Conservation (phyloP, 1,140 invertebrate species). For the Leguminivora glycinivorella region DNA sequence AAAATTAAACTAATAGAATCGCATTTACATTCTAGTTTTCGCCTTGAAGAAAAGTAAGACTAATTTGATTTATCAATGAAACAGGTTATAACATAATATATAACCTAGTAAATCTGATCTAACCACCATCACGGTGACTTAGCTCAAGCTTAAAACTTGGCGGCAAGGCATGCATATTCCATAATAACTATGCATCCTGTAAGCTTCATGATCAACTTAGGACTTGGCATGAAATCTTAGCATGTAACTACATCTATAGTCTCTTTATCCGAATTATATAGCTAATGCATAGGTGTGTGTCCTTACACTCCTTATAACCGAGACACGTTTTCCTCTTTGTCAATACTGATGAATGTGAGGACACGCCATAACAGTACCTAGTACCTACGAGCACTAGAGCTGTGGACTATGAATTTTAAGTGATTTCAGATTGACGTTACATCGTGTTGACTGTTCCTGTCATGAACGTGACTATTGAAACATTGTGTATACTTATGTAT, state of each 20-base stretch:
- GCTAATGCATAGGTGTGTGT: background rate
- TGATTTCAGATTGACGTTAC: background rate
- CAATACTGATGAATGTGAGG: conserved; percentile 12
- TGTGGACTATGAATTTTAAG: conserved; percentile 5
- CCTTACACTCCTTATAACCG: background rate
- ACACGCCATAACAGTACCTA: background rate
- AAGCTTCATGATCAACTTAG: too few relatives aligned
- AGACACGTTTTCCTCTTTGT: background rate
- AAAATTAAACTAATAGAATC: background rate
- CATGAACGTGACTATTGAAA: background rate
- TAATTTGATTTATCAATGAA: background rate
- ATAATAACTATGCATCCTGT: too few relatives aligned
- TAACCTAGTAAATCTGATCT: too few relatives aligned
- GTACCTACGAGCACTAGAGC: background rate
- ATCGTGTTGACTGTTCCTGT: background rate
- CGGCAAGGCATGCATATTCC: too few relatives aligned
- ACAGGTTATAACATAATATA: background rate
- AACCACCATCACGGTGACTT: too few relatives aligned
- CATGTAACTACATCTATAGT: background rate
- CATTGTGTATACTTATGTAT: too few relatives aligned
- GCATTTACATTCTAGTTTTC: background rate
- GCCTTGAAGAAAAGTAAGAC: too few relatives aligned
- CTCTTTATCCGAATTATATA: background rate
- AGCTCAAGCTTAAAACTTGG: too few relatives aligned
- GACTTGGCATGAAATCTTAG: too few relatives aligned